Evolutionary conservation across 2,888 invertebrate species (phyloP), one percentile per base, ranked within the genome.

Genomic region (Phyllotreta striolata): DNA sequence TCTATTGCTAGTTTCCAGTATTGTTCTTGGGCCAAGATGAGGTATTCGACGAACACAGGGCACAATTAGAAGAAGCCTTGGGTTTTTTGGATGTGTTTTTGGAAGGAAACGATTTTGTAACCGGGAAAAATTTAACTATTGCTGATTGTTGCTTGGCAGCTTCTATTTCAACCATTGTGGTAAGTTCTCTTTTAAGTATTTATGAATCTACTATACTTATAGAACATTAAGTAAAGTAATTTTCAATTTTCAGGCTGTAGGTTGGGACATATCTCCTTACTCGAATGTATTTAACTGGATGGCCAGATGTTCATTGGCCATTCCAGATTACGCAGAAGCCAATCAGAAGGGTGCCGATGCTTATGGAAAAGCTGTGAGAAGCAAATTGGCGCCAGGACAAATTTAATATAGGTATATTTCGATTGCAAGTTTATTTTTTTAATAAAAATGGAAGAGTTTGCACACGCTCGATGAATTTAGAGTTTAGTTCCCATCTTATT

Each of bases 141-240:
- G 90, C 90, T 39, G 90, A 90, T 75, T 85, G 86, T 70, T 83
- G 85, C 5, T 83, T 87, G 60, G 84, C 84, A 62, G 84, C 88
- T 10, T 85, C 87, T 4, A 49, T 87, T 14, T 83, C 86, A 4
- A 84, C 83, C 70, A 84, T 87, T 73, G 78, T 84, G 73, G 88
- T 88, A 81, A 82, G 83, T 75, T 24, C n/a, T n/a, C n/a, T 24
- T 24, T 24, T 24, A 24, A 24, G 24, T 24, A 14, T 13, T 12
- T 54, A n/a, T 37, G 8, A 51, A 49, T 10, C 51, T 55, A 39
- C 14, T 13, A 38, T 12, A 10, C 13, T 37, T 34, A 51, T 35
- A 55, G 14, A 35, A 40, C 47, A 7, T 24, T 39, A 13, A 55
- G 10, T 46, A 46, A 34, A 55, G 47, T 12, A 13, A n/a, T 46